Evolutionary conservation across 2,888 invertebrate genomes (phyloP).

Genomic region (Pyrgus malvae): DNA sequence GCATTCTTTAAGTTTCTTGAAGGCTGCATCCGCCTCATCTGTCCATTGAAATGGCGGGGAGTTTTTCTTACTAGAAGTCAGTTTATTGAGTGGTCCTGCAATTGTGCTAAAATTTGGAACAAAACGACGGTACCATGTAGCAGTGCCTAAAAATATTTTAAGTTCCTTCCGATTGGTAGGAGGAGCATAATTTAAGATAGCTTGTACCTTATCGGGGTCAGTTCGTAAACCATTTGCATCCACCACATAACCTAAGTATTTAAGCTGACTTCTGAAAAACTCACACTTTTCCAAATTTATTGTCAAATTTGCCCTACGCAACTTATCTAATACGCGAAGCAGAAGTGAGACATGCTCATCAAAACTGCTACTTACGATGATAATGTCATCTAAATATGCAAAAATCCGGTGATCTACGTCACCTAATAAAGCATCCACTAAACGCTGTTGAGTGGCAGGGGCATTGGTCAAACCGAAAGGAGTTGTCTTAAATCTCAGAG

Average conservation of each 20-base stretch:
- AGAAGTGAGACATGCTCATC: slow-evolving; percentile 3
- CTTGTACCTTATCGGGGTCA: slow-evolving; percentile 3
- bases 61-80: slow-evolving; percentile 35
- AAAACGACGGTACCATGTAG: slow-evolving; percentile 21
- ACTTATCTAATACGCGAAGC: not conserved
- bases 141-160: not conserved
- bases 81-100: slow-evolving; percentile 35
- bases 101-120: slow-evolving; percentile 36
- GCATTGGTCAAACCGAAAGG: not conserved
- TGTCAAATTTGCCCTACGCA: not conserved
- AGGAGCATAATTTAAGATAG: not conserved
- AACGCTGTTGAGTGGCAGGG: not conserved
- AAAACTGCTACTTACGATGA: not conserved
- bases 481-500: slow-evolving; percentile 5
- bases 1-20: too few relatives aligned
- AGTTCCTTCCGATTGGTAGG: not conserved
- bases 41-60: slow-evolving; percentile 34
- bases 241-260: slow-evolving; percentile 2
- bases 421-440: not conserved
- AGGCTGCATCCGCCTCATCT: slow-evolving; percentile 31
- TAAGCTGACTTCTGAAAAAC: not conserved
- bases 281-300: slow-evolving; percentile 1
- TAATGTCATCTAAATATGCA: not conserved
- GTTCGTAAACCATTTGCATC: not conserved
- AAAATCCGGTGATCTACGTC: not conserved